Evolutionary conservation across 2,888 invertebrate genomes (phyloP), one percentile per base, ranked within the genome.

Genomic region (Monochamus alternatus): DNA sequence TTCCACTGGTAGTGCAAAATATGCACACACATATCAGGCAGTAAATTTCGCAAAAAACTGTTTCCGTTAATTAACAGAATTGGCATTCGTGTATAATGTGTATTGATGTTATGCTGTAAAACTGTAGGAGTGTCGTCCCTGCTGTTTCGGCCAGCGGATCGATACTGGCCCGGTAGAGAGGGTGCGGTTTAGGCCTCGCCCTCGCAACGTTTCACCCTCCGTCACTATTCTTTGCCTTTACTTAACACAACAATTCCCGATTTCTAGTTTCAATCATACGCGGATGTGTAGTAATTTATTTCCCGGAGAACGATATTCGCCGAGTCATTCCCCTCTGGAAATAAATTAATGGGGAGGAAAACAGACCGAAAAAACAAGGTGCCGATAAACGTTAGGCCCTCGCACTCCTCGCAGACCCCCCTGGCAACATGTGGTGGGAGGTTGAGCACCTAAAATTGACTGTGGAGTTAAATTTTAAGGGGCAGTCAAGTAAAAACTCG

Each of bases 151-250:
- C 76, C 78, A 76, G 80, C 80, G 81, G 84, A 85, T 85, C 84
- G 83, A 84, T 85, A 81, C 78, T 79, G 80, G 82, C 84, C 86
- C 84, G 85, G 84, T 84, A 84, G 85, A 84, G 85, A 85, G 85
- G 86, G 85, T 84, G 86, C 85, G 84, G 84, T 83, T 69, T 80
- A 71, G 81, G 81, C 83, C 82, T 84, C 84, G 81, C 83, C 83
- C 82, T 82, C 78, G 79, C 72, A 60, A 75, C 78, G 75, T 55
- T 78, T 78, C 75, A 71, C 70, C 65, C 65, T 74, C 78, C 74
- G 71, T 72, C 75, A 69, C 47, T 51, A 74, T 74, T 74, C 74
- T 68, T 69, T 69, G 32, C 74, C 69, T 74, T 74, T 69, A 69
- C 74, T 74, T 69, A 69, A 64, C 74, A 74, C 74, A 47, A 38